A percentile compares a stretch with the other conserved stretches of the same genome.
Conservation (phyloP, 2,888 invertebrate species). For the Biston betularia region DNA sequence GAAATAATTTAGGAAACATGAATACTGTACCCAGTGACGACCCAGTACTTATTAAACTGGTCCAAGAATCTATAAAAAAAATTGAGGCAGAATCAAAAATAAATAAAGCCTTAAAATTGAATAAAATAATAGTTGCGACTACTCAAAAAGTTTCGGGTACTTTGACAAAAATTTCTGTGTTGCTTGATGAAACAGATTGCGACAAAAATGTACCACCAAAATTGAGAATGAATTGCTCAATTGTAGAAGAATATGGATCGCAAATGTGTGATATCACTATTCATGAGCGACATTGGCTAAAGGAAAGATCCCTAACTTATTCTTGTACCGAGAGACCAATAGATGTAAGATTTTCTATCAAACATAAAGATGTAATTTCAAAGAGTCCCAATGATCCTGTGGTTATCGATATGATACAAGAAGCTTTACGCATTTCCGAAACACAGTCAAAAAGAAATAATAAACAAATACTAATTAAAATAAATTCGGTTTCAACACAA, state of each 20-base stretch:
- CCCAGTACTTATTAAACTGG: constrained; percentile 57
- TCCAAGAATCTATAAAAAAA: constrained; percentile 60
- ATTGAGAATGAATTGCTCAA: constrained; percentile 60
- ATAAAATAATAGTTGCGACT: constrained; percentile 62
- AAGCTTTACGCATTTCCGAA: constrained; percentile 73
- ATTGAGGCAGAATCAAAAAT: constrained; percentile 63
- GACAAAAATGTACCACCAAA: constrained; percentile 55
- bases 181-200: constrained; percentile 65
- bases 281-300: constrained; percentile 60
- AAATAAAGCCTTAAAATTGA: constrained; percentile 59
- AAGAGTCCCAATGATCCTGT: constrained; percentile 55
- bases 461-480: constrained; percentile 68
- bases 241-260: constrained; percentile 58
- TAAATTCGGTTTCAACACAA: constrained; percentile 78
- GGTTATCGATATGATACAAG: constrained; percentile 64
- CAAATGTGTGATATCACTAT: constrained; percentile 67
- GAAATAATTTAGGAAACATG: constrained; percentile 48
- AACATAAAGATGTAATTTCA: constrained; percentile 40
- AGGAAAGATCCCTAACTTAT: constrained; percentile 63
- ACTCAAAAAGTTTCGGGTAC: constrained; percentile 61
- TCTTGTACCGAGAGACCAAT: constrained; percentile 61
- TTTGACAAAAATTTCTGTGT: constrained; percentile 64
- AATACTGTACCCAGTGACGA: constrained; percentile 59
- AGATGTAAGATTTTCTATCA: constrained; percentile 58
- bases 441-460: constrained; percentile 63